phyloP scores from a whole-genome alignment of 2,888 invertebrate genomes.

The Polydrusus tereticollis region DNA sequence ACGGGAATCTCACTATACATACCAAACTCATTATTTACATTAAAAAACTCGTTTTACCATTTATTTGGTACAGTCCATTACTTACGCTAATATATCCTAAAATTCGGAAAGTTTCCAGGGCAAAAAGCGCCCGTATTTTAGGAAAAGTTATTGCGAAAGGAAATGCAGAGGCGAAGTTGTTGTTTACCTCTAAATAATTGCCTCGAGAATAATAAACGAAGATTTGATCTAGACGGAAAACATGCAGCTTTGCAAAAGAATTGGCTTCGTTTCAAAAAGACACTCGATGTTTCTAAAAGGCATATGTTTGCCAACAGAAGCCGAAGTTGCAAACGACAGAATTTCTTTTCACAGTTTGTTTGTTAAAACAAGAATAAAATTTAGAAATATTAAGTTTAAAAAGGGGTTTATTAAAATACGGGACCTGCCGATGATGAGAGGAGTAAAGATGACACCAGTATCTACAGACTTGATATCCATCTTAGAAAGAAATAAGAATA shows the following conservation, averaged over 20 bases:
- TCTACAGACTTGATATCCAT: too few relatives aligned
- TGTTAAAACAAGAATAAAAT: too few relatives aligned
- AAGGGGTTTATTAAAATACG: too few relatives aligned
- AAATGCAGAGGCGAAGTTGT: conserved; percentile 48
- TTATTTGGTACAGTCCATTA: background rate
- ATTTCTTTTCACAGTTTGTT: background rate
- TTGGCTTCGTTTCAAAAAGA: conserved; percentile 45
- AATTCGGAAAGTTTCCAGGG: conserved; percentile 34
- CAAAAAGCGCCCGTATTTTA: conserved; percentile 37
- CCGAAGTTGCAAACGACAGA: background rate
- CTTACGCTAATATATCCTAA: conserved; percentile 35
- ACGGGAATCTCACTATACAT: too few relatives aligned
- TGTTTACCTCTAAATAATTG: conserved; percentile 49
- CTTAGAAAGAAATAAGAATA: too few relatives aligned
- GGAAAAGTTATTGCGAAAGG: conserved; percentile 42
- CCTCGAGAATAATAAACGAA: conserved; percentile 46
- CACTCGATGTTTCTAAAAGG: conserved; percentile 38
- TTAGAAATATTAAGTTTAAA: too few relatives aligned
- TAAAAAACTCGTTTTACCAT: background rate
- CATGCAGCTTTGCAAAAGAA: conserved; percentile 33
- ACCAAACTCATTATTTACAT: too few relatives aligned
- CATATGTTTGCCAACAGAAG: conserved; percentile 41
- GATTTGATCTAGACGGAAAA: conserved; percentile 46
- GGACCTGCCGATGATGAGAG: too few relatives aligned
- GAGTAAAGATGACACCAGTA: too few relatives aligned